Base-by-base conservation (phyloP, 2,888 invertebrate species). In the Caprella mutica region DNA sequence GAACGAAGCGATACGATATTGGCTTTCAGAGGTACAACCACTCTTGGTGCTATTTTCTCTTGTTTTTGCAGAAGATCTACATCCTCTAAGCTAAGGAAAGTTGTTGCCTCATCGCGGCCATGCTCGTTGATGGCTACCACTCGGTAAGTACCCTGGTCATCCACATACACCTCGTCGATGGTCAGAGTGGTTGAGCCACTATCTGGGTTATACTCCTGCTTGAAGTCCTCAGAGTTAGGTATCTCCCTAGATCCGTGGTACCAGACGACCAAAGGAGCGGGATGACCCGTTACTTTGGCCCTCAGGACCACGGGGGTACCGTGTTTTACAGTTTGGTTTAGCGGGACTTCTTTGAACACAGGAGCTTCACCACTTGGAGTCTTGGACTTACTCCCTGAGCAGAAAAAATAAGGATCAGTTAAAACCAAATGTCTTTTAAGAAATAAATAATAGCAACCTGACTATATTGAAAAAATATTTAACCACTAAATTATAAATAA, bases 91-190 rank as follows among this genome's bases (percentile, higher is more conserved):
- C 61, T 53, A 9, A 63, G 23, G 33, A 59, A 63, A n/a, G 57
- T 30, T 8, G 63, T 59, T 8, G 63, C 59, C 46, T 83, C 79
- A 2, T 84, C 84, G 61, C 78, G 82, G 67, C 96, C 96, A 68
- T 84, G 80, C 68, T 82, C 80, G 75, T 92, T 93, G 52, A 78
- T 77, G 52, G 90, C 92, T 68, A 79, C 78, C 72, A 91, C 91
- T 59, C 80, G 81, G 72, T 93, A 93, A 71, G 80, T 81, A 58
- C 92, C 92, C 69, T 85, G 82, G 77, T 91, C 87, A 79, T 92
- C 92, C n/a, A 88, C 87, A 69, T 88, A 88, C 50, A 88, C 88
- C 78, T 91, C 89, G 65, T 81, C 80, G 67, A 92, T 86, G 65
- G 82, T 80, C 67, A 93, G 76, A 23, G 77, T 78, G 6, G 82